Evolutionary conservation across 2,797 vertebrate species (phyloP).

Genomic region (Ctenopoma multispine): DNA sequence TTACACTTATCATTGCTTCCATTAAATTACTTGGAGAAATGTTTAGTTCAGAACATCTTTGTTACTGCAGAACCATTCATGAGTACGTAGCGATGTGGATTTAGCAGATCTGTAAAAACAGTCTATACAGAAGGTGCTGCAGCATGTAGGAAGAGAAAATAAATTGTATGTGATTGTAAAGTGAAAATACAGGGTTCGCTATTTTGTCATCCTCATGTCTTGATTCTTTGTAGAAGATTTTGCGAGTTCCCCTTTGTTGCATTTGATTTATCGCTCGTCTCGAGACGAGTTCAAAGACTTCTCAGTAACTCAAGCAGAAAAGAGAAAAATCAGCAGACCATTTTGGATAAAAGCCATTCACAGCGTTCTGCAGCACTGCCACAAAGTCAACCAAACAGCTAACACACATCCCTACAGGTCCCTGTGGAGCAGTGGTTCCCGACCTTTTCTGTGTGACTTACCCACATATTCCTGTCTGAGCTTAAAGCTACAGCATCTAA

Average conservation of each 20-base stretch:
- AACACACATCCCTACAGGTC: not conserved
- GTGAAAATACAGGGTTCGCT: slow-evolving; percentile 30
- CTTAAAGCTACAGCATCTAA: too few relatives aligned
- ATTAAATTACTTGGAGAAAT: slow-evolving; percentile 73
- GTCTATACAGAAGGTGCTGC: not conserved
- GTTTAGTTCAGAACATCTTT: slow-evolving; percentile 60
- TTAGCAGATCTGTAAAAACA: slow-evolving; percentile 43
- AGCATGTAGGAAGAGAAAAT: slow-evolving; percentile 24
- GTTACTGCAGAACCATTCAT: slow-evolving; percentile 50
- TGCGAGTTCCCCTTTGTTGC: slow-evolving; percentile 26
- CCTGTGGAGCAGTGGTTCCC: not conserved
- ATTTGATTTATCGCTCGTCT: slow-evolving; percentile 47
- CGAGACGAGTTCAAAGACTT: slow-evolving; percentile 39
- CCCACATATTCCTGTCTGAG: not conserved
- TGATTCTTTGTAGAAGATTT: slow-evolving; percentile 41
- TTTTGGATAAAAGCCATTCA: slow-evolving; percentile 23
- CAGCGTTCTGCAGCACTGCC: slow-evolving; percentile 1
- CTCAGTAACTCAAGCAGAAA: slow-evolving; percentile 52
- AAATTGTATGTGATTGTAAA: not conserved
- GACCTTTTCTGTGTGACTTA: not conserved
- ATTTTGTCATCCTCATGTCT: slow-evolving; percentile 30
- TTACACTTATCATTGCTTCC: slow-evolving; percentile 69
- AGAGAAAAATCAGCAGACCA: slow-evolving; percentile 45
- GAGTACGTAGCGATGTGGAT: slow-evolving; percentile 48
- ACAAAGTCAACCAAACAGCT: slow-evolving; percentile 20